Evolutionary conservation across 2,797 vertebrate species (phyloP).

Genomic region (Brachyalestes nurse): DNA sequence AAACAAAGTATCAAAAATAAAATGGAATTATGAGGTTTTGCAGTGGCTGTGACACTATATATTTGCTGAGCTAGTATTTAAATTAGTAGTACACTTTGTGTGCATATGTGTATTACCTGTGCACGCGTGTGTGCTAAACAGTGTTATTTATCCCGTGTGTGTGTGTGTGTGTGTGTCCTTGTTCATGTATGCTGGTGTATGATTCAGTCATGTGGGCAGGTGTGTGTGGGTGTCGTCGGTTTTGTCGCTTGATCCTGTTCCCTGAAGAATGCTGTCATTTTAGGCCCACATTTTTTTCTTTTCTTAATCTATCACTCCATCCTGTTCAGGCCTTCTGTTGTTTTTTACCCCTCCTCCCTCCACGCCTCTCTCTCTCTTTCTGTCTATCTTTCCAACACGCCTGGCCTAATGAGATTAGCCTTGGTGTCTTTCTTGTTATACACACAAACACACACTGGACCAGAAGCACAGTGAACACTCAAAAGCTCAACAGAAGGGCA

Average conservation of each 20-base stretch:
- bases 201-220: conserved; percentile 57
- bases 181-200: conserved; percentile 32
- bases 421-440: conserved; percentile 66
- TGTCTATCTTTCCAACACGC: conserved; percentile 69
- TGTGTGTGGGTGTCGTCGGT: conserved; percentile 69
- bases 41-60: no score
- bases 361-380: conserved; percentile 49
- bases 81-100: no score
- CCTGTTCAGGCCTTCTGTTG: conserved; percentile 75
- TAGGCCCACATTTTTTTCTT: conserved; percentile 62
- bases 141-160: not conserved
- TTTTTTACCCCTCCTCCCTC: conserved; percentile 43
- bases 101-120: no score
- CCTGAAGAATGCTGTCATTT: conserved; percentile 56
- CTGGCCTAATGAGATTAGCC: conserved; percentile 82
- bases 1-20: no score
- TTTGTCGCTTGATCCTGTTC: conserved; percentile 59
- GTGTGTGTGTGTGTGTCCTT: conserved; percentile 33
- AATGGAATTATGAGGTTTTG: no score
- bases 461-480: conserved; percentile 30
- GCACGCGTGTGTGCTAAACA: no score
- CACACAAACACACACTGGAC: conserved; percentile 51
- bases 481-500: conserved; percentile 44
- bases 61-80: no score
- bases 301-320: conserved; percentile 71